phyloP scores from a whole-genome alignment of 2,888 invertebrate species.

The Nezara viridula region DNA sequence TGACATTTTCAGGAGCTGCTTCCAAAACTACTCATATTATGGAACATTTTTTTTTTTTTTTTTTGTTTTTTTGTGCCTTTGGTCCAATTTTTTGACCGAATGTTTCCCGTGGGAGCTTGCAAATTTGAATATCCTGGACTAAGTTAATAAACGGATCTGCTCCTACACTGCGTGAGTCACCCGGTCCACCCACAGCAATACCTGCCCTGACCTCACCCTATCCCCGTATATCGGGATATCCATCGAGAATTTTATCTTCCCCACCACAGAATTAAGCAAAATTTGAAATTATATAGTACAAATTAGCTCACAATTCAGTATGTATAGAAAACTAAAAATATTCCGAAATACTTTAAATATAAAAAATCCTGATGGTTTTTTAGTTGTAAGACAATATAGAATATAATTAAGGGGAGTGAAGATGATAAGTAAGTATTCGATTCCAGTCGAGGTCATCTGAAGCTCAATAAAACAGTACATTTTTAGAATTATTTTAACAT shows the following conservation, averaged over 20 bases:
- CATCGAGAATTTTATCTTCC: not conserved
- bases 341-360: too few relatives aligned
- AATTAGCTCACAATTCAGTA: not conserved
- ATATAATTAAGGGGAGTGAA: too few relatives aligned
- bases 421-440: too few relatives aligned
- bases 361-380: too few relatives aligned
- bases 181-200: not conserved
- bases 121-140: conserved; percentile 36
- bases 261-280: not conserved
- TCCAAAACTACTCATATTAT: not conserved
- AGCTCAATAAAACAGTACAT: too few relatives aligned
- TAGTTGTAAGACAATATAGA: too few relatives aligned
- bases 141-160: conserved; percentile 27
- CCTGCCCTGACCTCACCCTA: not conserved
- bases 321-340: not conserved
- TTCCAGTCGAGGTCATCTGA: too few relatives aligned
- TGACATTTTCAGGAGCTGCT: not conserved
- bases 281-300: not conserved
- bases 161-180: conserved; percentile 21
- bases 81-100: conserved; percentile 35
- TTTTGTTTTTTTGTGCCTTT: not conserved
- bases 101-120: conserved; percentile 36
- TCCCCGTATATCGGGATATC: not conserved
- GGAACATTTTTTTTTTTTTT: not conserved
- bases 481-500: too few relatives aligned